Conservation (phyloP, 2,113 vertebrate genomes). For the Bubo blakistoni region DNA sequence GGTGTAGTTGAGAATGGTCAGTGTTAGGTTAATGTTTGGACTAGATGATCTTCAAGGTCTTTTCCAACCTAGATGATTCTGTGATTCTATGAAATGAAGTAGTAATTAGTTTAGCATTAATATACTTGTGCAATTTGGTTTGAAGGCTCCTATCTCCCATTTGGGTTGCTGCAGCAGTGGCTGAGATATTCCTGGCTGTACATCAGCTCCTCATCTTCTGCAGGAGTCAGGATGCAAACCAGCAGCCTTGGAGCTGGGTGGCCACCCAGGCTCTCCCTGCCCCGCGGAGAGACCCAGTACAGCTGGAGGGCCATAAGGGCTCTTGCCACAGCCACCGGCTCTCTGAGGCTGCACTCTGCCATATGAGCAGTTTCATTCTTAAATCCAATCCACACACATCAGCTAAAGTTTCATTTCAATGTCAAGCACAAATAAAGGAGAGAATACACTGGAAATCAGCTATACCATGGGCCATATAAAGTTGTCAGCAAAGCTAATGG, state of each 20-base stretch:
- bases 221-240: background rate
- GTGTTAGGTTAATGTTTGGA: too few species aligned
- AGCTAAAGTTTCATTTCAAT: background rate
- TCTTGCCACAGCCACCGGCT: background rate
- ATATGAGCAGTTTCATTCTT: background rate
- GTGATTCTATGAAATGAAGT: background rate
- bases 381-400: background rate
- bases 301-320: background rate
- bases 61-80: too few species aligned
- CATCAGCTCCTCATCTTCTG: background rate
- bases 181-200: background rate
- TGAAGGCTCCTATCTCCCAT: background rate
- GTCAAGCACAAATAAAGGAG: background rate
- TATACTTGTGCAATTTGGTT: background rate
- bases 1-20: too few species aligned
- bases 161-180: background rate
- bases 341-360: background rate
- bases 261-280: background rate
- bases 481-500: background rate
- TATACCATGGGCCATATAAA: background rate
- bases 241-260: background rate
- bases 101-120: background rate
- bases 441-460: background rate
- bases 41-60: too few species aligned
- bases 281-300: accelerated